Conservation (phyloP, 2,113 vertebrate species). For the Cyprichromis sp. region DNA sequence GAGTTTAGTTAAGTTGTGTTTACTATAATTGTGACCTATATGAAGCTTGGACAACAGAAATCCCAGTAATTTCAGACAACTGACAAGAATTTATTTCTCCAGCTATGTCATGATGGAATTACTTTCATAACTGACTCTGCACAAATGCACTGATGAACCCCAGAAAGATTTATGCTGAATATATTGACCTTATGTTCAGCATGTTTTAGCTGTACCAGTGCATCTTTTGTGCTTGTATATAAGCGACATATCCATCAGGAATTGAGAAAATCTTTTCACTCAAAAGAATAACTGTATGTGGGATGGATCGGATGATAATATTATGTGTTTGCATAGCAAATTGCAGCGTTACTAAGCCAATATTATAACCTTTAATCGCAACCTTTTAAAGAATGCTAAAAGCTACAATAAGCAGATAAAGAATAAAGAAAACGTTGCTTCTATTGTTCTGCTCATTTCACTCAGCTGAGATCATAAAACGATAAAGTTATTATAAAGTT, state of each 20-base stretch:
- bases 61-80: not conserved
- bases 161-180: not conserved
- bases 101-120: not conserved
- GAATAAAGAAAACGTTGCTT: not conserved
- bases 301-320: not conserved
- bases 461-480: not conserved
- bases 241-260: conserved; percentile 7
- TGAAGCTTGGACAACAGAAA: not conserved
- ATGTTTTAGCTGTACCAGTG: not conserved
- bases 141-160: not conserved
- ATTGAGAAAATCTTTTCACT: conserved; percentile 7
- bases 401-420: not conserved
- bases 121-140: not conserved
- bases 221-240: not conserved
- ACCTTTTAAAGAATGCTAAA: not conserved
- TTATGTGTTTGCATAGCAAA: not conserved
- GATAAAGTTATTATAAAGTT: not conserved
- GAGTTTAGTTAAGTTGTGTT: not conserved
- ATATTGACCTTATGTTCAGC: conserved; percentile 3
- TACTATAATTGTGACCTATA: not conserved
- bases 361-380: not conserved
- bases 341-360: not conserved
- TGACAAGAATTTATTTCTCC: not conserved
- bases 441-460: not conserved
- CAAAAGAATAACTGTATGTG: not conserved